Evolutionary conservation across 2,888 invertebrate genomes (phyloP), one percentile per base, ranked within the genome.

Genomic region (Prenolepis imparis): DNA sequence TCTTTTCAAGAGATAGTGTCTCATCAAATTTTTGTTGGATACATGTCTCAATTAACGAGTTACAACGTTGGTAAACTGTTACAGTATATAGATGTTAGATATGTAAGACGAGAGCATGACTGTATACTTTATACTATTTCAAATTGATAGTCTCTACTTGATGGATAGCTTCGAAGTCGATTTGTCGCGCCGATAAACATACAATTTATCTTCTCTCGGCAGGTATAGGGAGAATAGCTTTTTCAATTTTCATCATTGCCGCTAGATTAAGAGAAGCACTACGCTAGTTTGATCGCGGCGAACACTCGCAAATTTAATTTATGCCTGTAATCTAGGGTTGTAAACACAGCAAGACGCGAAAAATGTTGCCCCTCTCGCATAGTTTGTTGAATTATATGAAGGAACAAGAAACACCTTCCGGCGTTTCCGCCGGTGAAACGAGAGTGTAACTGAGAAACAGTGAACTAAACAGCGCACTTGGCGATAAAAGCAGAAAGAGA

Each of bases 341-440:
- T 63, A 41, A 28, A 8, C n/a, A n/a, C n/a, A 41, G 15, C 48
- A 12, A 66, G 21, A 36, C 41, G 66, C 59, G 59, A 63, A 67
- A 66, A 78, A 78, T 82, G 77, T 59, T 6, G 57, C 21, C 44
- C 66, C 44, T 66, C 82, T 83, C 28, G 77, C 57, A 32, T 52
- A 57, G 41, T 57, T 57, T 11, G 59, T 48, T 70, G 59, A 78
- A 61, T 70, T 59, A 78, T 59, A 78, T 70, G 21, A 70, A 80
- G 70, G n/a, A 78, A 44, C 41, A 6, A 44, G 59, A 44, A 57
- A 61, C 70, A 28, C 8, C 55, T 44, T 21, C 8, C 9, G 41
- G n/a, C 28, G 1, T 74, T 63, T 63, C 6, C 44, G 36, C 18
- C 18, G 68, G 32, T 9, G 12, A 21, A 59, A 77, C 39, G 11